These are phyloP conservation scores for Pheucticus melanocephalus DNA, from an alignment of 2,113 vertebrate species.

Conservation along the genomic window DNA sequence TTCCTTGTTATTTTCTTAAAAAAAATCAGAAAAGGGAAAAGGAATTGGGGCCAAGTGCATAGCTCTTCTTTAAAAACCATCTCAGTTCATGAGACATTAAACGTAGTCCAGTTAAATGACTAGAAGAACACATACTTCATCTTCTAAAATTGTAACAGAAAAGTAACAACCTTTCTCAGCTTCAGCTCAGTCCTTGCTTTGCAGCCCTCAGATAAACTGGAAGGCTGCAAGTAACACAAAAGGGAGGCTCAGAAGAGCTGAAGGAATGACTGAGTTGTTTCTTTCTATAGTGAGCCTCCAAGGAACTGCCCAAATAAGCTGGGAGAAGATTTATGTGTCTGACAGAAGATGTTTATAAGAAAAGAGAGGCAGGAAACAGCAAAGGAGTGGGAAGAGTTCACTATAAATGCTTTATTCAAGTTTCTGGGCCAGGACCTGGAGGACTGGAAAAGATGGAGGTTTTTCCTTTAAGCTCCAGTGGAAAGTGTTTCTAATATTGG, in stretches of 20 bases:
- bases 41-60: fast-evolving
- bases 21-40: neutral
- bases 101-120: neutral
- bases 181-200: neutral
- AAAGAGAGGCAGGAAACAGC: neutral
- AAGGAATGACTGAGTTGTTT: constrained; percentile 10
- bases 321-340: constrained; percentile 36
- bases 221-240: neutral
- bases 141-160: neutral
- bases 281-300: neutral
- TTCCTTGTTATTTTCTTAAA: neutral
- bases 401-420: neutral
- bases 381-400: neutral
- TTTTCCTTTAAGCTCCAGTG: neutral
- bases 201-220: neutral
- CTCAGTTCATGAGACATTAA: neutral
- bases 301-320: constrained; percentile 5
- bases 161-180: neutral
- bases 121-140: neutral
- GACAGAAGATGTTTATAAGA: neutral
- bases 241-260: neutral
- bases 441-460: neutral
- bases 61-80: neutral
- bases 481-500: neutral
- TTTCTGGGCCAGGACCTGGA: neutral